Base-by-base conservation (phyloP, 2,797 vertebrate genomes). In the Catamblyrhynchus diadema region DNA sequence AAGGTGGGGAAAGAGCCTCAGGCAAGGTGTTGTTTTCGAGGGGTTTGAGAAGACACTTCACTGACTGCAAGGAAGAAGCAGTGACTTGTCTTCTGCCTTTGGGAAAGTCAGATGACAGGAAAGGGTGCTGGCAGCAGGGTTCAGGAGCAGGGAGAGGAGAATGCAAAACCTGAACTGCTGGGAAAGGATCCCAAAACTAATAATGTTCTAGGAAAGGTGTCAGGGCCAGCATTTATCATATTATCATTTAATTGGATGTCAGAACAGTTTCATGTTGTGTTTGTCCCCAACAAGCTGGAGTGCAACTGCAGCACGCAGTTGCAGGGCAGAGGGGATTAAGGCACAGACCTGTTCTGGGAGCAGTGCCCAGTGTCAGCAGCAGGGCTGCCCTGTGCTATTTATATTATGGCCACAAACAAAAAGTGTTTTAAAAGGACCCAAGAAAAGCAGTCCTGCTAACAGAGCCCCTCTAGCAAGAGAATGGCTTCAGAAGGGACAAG, bases 231-330 rank as follows among this genome's bases (percentile, higher is more conserved):
- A 2, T 74, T 65, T 65, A 54, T 25, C 33, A 3, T 45, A 16
- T 3, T 37, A 14, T 39, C 57, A 20, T 50, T 74, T 78, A 25
- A 35, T 0, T 61, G 37, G 37, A 59, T 28, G 35, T 72, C 66
- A 45, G 61, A 71, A n/a, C 2, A 30, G 28, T 57, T 90, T 47
- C 47, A 19, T 0, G 0, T 44, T 64, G 93, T 18, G 2, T 53
- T 70, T 78, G 79, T 71, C 57, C 39, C 45, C 0, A 0, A 1
- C 4, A 42, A 45, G 62, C 50, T 59, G 86, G 64, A 51, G 65
- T 1, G 1, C 15, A 27, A 39, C 30, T 41, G 30, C 22, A 5
- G 60, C 0, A 0, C 0, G 0, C 64, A 35, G 74, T 5, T 1
- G 0, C 56, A 33, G 84, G 48, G n/a, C 23, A 8, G 66, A 41